Evolutionary conservation across 2,888 invertebrate species (phyloP), one percentile per base, ranked within the genome.

Genomic region (Phortica magna): DNA sequence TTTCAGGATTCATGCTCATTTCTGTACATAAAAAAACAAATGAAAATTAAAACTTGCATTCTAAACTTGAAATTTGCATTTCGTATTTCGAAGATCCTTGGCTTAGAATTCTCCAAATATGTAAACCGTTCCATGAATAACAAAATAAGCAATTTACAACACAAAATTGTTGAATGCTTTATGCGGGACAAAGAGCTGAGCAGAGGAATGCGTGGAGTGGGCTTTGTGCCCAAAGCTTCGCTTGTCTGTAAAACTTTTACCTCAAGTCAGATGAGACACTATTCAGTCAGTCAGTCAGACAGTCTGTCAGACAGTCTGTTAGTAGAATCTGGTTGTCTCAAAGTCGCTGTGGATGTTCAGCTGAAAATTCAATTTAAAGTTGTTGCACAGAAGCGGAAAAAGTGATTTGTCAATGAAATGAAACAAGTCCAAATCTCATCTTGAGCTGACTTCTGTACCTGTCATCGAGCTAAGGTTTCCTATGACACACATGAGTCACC

Each of bases 41-140:
- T 31, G 31, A 4, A 31, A 31, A 31, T 31, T 4, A 7, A 48
- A 48, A 48, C 7, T 48, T 7, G 10, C 48, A 48, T 48, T 14
- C 14, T 48, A 12, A 48, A 48, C 3, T 7, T 12, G 14, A 48
- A 14, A 48, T 1, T 65, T 65, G 65, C 39, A 65, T 39, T 31
- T 65, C 48, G n/a, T n/a, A n/a, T n/a, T n/a, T n/a, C n/a, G 14
- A 65, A 31, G 31, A 31, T 7, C 14, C 22, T 61, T 61, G 22
- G 31, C 61, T 61, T 61, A 22, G 61, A 61, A 61, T 48, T 48
- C 19, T 70, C 14, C 22, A 57, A 74, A 68, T 74, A 67, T 74
- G 67, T 74, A 67, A 74, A 67, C 74, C 67, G 67, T 74, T 74
- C 74, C 68, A 74, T 74, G 74, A 74, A 74, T 74, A 74, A 74